Base-by-base conservation (phyloP, 2,888 invertebrate species). In the Panorpa germanica region DNA sequence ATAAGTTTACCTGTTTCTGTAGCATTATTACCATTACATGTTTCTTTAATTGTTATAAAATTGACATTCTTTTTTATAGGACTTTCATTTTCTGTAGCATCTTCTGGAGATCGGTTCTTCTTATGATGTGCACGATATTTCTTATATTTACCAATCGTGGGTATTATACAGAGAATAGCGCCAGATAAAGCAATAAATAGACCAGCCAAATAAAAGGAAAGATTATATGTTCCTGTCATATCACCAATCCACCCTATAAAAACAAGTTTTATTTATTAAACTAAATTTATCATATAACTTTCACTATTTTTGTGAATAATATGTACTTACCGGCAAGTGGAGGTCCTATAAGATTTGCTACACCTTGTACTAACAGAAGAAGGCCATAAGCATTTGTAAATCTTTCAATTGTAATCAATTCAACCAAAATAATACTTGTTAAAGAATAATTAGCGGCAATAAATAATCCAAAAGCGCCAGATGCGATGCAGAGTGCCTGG, bases 381-480 rank as follows among this genome's bases (percentile, higher is more conserved):
- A 91, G 54, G 1, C 91, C 91, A 47, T 90, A 91, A 4, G 88
- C 88, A 48, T 78, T 83, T 26, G 88, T 85, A 49, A 93, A 86
- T 43, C 80, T 66, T 50, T 86, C 85, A 40, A 91, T 52, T n/a
- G 83, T 78, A 39, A 90, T 80, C 39, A 86, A 65, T 48, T 90
- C 77, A 34, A 90, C 85, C 33, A 90, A 63, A 38, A 91, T 85
- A 44, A 88, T 83, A 45, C 82, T 81, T 13, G 88, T 85, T 22
- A 91, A 64, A 3, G 85, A 76, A 57, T 88, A 91, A 58, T 90
- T 90, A 34, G 86, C 88, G 15, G 86, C 83, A 42, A 90, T 83
- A 52, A 80, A 76, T 38, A 86, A 70, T 2, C 90, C 90, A 57
- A 85, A 91, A 16, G 72, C 65, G n/a, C 77, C 82, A 14, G 77